Evolutionary conservation across 2,888 invertebrate species (phyloP).

Genomic region (Xanthorhoe spadicearia): DNA sequence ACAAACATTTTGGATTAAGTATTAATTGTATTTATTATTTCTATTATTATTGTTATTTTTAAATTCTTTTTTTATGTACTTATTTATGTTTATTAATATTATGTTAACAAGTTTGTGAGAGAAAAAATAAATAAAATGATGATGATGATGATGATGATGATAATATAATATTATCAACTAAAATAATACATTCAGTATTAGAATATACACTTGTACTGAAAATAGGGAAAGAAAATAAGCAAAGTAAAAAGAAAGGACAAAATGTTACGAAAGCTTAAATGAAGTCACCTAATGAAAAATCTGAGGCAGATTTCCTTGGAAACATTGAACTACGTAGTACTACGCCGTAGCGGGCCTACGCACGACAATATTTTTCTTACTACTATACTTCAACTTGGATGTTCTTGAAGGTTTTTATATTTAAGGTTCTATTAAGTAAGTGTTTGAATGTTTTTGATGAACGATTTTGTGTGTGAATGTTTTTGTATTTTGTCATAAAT

Average conservation of each 20-base stretch:
- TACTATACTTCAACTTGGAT: neutral
- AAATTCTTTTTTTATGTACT: no score
- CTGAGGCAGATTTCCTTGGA: neutral
- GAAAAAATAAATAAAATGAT: no score
- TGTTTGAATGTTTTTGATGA: no score
- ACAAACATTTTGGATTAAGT: no score
- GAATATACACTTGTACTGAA: neutral
- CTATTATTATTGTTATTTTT: no score
- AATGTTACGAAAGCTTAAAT: neutral
- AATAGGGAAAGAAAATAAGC: neutral
- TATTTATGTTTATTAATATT: no score
- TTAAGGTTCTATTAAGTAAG: neutral
- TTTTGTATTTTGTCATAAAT: neutral
- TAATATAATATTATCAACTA: no score
- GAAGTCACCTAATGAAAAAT: constrained; percentile 1
- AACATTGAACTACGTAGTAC: constrained; percentile 40
- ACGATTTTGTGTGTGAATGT: no score
- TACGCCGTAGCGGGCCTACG: constrained; percentile 42
- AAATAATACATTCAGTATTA: no score
- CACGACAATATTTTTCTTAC: constrained; percentile 34
- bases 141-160: no score
- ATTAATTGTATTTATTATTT: no score
- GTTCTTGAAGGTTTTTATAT: neutral
- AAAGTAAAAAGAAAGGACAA: neutral
- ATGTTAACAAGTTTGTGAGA: no score